These are phyloP conservation scores for Nephrocerus scutellatus DNA, from an alignment of 2,888 invertebrate species.

Conservation along the genomic window DNA sequence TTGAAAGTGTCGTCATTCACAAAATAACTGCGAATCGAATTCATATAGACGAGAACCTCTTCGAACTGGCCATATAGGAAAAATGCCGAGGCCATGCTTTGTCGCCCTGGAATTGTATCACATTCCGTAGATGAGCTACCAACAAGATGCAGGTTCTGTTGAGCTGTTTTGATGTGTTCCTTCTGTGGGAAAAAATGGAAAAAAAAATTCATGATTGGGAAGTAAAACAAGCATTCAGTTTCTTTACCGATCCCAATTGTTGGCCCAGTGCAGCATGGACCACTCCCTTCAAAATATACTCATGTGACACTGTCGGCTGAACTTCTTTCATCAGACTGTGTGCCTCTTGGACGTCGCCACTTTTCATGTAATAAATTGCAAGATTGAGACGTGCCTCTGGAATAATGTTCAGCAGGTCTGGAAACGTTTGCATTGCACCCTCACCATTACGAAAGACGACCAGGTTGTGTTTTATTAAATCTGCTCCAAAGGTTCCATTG, in stretches of 20 bases:
- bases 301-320: conserved; percentile 89
- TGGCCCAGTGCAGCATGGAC: conserved; percentile 92
- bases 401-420: conserved; percentile 86
- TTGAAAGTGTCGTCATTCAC: conserved; percentile 82
- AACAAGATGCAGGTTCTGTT: conserved; percentile 93
- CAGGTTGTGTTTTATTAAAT: conserved; percentile 88
- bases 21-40: conserved; percentile 95
- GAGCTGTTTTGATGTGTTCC: conserved; percentile 89
- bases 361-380: conserved; percentile 86
- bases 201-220: background rate
- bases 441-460: conserved; percentile 93
- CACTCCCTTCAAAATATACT: conserved; percentile 94
- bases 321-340: conserved; percentile 81
- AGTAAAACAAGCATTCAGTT: background rate
- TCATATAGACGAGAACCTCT: conserved; percentile 91
- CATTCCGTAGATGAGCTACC: conserved; percentile 95
- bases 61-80: conserved; percentile 93
- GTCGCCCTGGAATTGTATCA: conserved; percentile 94
- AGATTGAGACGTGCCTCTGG: conserved; percentile 95
- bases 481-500: conserved; percentile 77
- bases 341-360: conserved; percentile 83
- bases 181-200: conserved; percentile 55
- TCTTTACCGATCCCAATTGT: conserved; percentile 72
- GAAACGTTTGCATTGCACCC: conserved; percentile 83
- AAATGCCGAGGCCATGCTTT: conserved; percentile 97